A percentile compares a stretch with the other conserved stretches of the same genome.
These are phyloP conservation scores for Ricordea florida DNA, from an alignment of 92 coral and sea anemone genomes.

Conservation along the genomic window DNA sequence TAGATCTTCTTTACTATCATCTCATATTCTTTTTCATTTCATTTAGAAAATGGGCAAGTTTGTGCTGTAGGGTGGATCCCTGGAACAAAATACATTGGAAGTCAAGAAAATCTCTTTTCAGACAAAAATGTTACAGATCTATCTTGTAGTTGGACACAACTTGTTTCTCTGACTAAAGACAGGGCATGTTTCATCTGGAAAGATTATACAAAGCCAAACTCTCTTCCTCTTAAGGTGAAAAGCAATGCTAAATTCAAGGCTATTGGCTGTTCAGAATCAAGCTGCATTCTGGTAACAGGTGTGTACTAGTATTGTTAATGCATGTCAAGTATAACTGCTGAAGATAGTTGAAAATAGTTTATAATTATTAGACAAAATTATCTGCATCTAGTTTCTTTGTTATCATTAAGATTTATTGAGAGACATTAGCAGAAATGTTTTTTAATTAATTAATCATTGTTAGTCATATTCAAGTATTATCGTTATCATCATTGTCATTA, in stretches of 20 bases:
- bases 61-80: conserved; percentile 64
- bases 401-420: not conserved
- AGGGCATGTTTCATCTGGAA: conserved; percentile 66
- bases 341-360: not conserved
- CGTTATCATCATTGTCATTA: not conserved
- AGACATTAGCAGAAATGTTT: too few relatives aligned
- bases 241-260: conserved; percentile 18
- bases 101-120: conserved; percentile 45
- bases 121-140: conserved; percentile 38
- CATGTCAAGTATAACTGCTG: not conserved
- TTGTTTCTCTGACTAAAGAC: conserved; percentile 44
- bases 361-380: not conserved
- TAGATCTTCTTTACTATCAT: not conserved
- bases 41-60: conserved; percentile 64
- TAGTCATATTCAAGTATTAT: not conserved
- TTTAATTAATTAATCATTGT: not conserved
- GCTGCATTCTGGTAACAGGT: conserved; percentile 47
- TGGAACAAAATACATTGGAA: conserved; percentile 27
- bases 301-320: not conserved
- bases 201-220: conserved; percentile 29
- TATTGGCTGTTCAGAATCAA: conserved; percentile 63
- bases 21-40: not conserved
- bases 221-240: conserved; percentile 22
- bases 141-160: conserved; percentile 57
- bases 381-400: not conserved